phyloP scores from a whole-genome alignment of 2,113 vertebrate genomes.

The Galbula dea region DNA sequence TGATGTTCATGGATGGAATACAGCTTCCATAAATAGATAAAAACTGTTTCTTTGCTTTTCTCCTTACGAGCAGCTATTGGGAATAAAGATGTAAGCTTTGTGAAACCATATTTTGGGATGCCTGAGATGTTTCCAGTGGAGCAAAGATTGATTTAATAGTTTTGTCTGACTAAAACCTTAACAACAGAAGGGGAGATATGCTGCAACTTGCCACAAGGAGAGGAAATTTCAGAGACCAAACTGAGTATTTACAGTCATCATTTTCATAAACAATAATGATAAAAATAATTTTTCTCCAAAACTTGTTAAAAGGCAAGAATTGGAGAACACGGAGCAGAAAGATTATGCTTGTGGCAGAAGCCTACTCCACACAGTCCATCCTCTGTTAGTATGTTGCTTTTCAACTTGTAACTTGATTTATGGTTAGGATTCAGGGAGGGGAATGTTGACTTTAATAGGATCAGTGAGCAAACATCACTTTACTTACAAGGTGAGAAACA shows the following conservation, averaged over 20 bases:
- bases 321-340: no score
- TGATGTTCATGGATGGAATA: neutral
- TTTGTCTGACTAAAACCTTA: neutral
- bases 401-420: neutral
- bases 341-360: neutral
- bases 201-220: neutral
- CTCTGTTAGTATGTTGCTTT: neutral
- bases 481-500: neutral
- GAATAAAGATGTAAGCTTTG: neutral
- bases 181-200: neutral
- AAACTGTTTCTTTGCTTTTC: neutral
- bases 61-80: neutral
- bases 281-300: neutral
- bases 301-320: neutral
- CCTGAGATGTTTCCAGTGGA: neutral
- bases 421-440: neutral
- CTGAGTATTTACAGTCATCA: neutral
- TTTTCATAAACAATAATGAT: neutral
- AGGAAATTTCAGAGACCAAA: neutral
- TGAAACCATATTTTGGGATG: neutral
- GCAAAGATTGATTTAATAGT: neutral
- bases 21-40: neutral
- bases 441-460: neutral
- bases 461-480: neutral
- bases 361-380: neutral